A percentile compares a stretch with the other conserved stretches of the same genome.
phyloP scores from a whole-genome alignment of 2,113 vertebrate genomes.

The Brienomyrus longianalis region DNA sequence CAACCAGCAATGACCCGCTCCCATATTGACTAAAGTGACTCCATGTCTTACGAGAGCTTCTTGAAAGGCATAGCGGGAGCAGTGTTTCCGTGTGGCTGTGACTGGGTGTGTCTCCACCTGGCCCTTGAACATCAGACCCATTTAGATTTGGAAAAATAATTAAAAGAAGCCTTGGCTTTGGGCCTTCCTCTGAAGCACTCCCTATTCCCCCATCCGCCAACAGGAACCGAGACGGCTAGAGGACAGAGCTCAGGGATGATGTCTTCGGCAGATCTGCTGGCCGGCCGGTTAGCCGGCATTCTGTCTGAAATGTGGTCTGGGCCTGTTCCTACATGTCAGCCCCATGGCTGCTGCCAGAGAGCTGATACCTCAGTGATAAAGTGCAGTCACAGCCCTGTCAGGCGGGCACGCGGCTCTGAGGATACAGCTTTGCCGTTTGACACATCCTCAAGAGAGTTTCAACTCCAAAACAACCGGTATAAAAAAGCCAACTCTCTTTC shows the following conservation, averaged over 20 bases:
- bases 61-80: not conserved
- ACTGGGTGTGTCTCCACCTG: not conserved
- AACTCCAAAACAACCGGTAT: not conserved
- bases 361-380: conserved; percentile 28
- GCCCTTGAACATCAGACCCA: not conserved
- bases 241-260: conserved; percentile 18
- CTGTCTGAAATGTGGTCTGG: conserved; percentile 4
- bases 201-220: not conserved
- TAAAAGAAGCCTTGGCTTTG: conserved; percentile 35
- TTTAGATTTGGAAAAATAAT: conserved; percentile 39
- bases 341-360: conserved; percentile 13
- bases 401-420: not conserved
- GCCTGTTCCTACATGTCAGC: conserved; percentile 20
- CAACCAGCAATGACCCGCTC: not conserved
- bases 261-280: conserved; percentile 18
- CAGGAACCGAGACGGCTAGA: conserved; percentile 26
- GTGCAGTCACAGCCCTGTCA: not conserved
- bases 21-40: not conserved
- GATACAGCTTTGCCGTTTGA: not conserved
- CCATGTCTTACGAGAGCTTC: not conserved
- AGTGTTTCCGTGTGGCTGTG: not conserved
- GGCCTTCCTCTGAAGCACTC: conserved; percentile 33
- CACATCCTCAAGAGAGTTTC: not conserved
- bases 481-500: not conserved
- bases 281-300: conserved; percentile 11